phyloP scores from a whole-genome alignment of 2,888 invertebrate species.

The Colletes collaris region DNA sequence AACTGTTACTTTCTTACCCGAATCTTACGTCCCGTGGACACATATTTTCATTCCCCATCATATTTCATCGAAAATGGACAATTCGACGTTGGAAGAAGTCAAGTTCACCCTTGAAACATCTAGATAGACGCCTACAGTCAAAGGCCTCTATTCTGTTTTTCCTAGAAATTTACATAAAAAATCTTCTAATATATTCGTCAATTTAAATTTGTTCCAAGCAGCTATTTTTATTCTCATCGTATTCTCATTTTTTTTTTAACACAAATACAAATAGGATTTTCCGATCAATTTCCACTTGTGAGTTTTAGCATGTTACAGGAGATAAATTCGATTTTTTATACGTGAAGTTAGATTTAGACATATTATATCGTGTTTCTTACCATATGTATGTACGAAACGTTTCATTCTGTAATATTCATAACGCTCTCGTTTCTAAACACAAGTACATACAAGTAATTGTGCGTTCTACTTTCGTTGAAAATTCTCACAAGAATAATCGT shows the following conservation, averaged over 20 bases:
- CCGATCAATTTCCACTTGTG: conserved; percentile 26
- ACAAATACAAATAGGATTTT: conserved; percentile 27
- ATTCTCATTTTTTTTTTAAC: neutral
- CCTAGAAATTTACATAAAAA: conserved; percentile 7
- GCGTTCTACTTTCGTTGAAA: conserved; percentile 7
- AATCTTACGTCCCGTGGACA: neutral
- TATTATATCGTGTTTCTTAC: neutral
- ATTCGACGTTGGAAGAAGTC: conserved; percentile 15
- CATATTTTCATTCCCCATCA: neutral
- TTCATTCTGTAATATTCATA: conserved; percentile 3
- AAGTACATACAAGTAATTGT: neutral
- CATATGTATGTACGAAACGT: neutral
- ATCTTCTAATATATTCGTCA: neutral
- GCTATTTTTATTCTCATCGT: neutral
- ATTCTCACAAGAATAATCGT: neutral
- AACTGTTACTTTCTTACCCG: neutral
- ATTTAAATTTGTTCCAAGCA: neutral
- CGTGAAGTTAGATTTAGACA: neutral
- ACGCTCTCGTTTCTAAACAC: conserved; percentile 31
- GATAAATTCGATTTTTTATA: conserved; percentile 12
- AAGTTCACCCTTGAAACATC: conserved; percentile 43
- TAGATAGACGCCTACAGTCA: conserved; percentile 40
- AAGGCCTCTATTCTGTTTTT: conserved; percentile 10
- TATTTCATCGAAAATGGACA: conserved; percentile 5
- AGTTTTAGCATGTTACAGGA: conserved; percentile 10